phyloP scores from a whole-genome alignment of 2,888 invertebrate species.

The Ectemnius cavifrons region DNA sequence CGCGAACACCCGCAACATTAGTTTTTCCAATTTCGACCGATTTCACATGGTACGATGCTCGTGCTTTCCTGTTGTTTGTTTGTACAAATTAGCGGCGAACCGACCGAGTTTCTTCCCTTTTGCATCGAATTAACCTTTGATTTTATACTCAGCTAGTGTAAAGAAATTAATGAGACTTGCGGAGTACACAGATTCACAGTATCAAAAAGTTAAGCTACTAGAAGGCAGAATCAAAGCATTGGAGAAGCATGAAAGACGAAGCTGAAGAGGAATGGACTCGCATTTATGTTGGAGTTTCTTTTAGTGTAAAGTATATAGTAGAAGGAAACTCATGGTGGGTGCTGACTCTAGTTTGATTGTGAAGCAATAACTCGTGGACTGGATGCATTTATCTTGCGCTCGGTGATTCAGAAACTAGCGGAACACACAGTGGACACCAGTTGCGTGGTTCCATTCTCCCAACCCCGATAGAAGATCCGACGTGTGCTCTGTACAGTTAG shows the following conservation, averaged over 20 bases:
- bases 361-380: neutral
- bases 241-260: too few species aligned
- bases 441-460: constrained; percentile 28
- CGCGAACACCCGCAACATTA: constrained; percentile 18
- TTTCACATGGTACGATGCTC: constrained; percentile 28
- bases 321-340: too few species aligned
- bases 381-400: constrained; percentile 21
- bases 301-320: too few species aligned
- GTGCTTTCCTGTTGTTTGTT: constrained; percentile 10
- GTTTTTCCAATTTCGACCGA: constrained; percentile 26
- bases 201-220: too few species aligned
- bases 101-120: neutral
- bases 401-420: constrained; percentile 31
- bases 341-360: too few species aligned
- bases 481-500: constrained; percentile 40
- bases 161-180: too few species aligned
- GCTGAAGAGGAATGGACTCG: too few species aligned
- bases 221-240: too few species aligned
- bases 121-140: too few species aligned
- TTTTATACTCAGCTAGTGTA: too few species aligned
- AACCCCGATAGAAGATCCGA: constrained; percentile 19
- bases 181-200: too few species aligned
- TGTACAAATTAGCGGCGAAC: constrained; percentile 10
- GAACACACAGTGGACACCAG: constrained; percentile 27
- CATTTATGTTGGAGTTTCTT: too few species aligned